Evolutionary conservation across 2,888 invertebrate species (phyloP).

Genomic region (Xylota sylvarum): DNA sequence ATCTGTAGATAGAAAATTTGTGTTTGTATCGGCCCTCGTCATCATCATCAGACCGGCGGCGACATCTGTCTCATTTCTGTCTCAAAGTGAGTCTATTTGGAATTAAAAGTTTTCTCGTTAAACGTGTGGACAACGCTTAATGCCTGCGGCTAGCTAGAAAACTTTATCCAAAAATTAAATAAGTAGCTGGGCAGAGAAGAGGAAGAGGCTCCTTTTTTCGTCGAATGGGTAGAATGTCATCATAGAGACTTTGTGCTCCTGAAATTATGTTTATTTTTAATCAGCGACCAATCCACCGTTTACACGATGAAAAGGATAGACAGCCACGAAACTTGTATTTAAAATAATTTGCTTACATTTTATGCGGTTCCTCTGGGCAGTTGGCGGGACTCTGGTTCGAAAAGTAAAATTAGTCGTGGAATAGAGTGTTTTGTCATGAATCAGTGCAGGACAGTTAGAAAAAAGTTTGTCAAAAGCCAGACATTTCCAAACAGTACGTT

Average conservation of each 20-base stretch:
- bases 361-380: not conserved
- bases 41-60: not conserved
- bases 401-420: too few species aligned
- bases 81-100: constrained; percentile 10
- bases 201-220: not conserved
- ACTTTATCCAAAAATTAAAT: constrained; percentile 23
- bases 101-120: constrained; percentile 57
- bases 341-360: constrained; percentile 19
- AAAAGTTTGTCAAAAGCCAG: too few species aligned
- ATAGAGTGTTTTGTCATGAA: too few species aligned
- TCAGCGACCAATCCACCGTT: not conserved
- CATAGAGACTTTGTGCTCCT: not conserved
- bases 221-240: not conserved
- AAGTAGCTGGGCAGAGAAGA: not conserved
- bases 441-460: too few species aligned
- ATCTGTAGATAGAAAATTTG: constrained; percentile 18
- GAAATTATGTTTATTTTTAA: constrained; percentile 30
- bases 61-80: constrained; percentile 3
- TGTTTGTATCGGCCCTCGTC: not conserved
- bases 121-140: constrained; percentile 43
- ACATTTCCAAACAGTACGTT: too few species aligned
- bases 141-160: constrained; percentile 31
- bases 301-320: not conserved
- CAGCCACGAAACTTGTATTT: constrained; percentile 10
- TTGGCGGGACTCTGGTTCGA: not conserved